Evolutionary conservation across 2,113 vertebrate genomes (phyloP).

Genomic region (Calyptommatus sinebrachiatus): DNA sequence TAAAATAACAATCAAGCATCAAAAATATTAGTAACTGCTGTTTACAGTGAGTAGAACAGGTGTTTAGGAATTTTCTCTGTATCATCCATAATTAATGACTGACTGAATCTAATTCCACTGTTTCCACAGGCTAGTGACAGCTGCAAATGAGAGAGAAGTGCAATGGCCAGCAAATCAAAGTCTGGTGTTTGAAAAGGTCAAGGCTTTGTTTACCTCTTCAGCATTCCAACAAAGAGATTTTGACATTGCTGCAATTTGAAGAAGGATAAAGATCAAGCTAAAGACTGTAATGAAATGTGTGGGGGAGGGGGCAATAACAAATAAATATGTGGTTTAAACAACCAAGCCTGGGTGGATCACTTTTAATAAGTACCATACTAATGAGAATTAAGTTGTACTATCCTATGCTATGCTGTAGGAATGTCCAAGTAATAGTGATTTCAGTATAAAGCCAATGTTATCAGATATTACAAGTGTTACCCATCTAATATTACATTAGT

Average conservation of each 20-base stretch:
- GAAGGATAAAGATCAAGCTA: slow-evolving; percentile 21
- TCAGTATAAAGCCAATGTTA: neutral
- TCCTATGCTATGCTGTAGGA: too few species aligned
- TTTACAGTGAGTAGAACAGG: slow-evolving; percentile 25
- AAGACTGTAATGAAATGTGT: slow-evolving; percentile 49
- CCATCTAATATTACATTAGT: neutral
- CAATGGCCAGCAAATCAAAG: slow-evolving; percentile 51
- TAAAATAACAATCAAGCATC: slow-evolving; percentile 12
- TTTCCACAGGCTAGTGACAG: slow-evolving; percentile 53
- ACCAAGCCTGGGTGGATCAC: slow-evolving; percentile 10
- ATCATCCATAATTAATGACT: slow-evolving; percentile 37
- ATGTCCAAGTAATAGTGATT: neutral
- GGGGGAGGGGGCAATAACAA: slow-evolving; percentile 9
- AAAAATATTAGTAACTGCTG: slow-evolving; percentile 7
- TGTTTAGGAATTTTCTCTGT: neutral
- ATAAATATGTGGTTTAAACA: slow-evolving; percentile 45
- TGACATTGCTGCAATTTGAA: slow-evolving; percentile 48
- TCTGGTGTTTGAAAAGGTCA: slow-evolving; percentile 63
- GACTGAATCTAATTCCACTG: slow-evolving; percentile 46
- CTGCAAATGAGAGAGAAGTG: slow-evolving; percentile 43
- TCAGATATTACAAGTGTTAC: neutral
- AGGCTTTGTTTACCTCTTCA: slow-evolving; percentile 57
- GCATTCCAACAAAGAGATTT: slow-evolving; percentile 56
- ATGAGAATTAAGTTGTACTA: neutral
- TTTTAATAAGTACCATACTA: neutral